A percentile compares a stretch with the other conserved stretches of the same genome.
Conservation (phyloP, 53 echinoderm and acorn worm genomes). For the Temnopleurus reevesii region DNA sequence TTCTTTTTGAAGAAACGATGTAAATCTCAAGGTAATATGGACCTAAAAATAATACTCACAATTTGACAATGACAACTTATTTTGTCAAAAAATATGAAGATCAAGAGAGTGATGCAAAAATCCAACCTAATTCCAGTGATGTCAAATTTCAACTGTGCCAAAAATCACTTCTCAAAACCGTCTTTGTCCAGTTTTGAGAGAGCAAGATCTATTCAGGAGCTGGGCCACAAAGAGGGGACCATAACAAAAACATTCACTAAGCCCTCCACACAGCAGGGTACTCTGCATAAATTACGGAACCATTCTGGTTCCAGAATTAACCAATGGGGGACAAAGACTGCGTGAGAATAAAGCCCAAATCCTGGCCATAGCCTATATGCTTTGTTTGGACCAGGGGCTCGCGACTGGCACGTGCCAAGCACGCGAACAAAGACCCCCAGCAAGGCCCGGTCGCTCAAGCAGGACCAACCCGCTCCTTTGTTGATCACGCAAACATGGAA, state of each 20-base stretch:
- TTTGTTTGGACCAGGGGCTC: constrained; percentile 36
- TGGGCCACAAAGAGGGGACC: neutral
- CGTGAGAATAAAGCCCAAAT: constrained; percentile 25
- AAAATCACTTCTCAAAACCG: neutral
- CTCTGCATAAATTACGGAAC: constrained; percentile 30
- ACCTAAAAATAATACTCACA: too few relatives aligned
- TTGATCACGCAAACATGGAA: neutral
- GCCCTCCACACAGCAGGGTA: neutral
- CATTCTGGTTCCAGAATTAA: neutral
- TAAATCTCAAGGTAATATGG: too few relatives aligned
- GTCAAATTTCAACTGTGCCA: neutral
- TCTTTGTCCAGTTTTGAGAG: neutral
- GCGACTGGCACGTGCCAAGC: constrained; percentile 52
- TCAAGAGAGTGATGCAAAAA: too few relatives aligned
- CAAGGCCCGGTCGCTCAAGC: neutral
- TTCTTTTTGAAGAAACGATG: too few relatives aligned
- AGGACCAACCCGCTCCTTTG: constrained; percentile 22
- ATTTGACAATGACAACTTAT: too few relatives aligned
- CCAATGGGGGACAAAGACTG: constrained; percentile 17
- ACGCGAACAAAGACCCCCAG: constrained; percentile 63
- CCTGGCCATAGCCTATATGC: constrained; percentile 36
- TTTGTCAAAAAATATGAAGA: too few relatives aligned
- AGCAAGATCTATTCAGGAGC: too few relatives aligned
- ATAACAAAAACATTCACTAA: constrained; percentile 11
- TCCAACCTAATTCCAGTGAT: neutral